Evolutionary conservation across 2,888 invertebrate species (phyloP).

Genomic region (Mesodorylaimus sp.): DNA sequence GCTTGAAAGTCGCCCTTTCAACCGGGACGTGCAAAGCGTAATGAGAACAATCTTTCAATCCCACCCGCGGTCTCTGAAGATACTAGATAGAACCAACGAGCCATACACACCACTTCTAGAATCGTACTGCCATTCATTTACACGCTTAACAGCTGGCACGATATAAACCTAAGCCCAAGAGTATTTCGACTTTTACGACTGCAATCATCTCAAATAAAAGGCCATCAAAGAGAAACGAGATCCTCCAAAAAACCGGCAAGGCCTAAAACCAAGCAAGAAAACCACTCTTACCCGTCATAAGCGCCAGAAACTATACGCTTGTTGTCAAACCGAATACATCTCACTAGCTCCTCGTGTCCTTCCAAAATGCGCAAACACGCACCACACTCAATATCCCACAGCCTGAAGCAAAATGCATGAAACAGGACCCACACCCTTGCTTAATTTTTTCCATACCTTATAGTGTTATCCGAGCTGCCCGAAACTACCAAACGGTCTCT

Average conservation of each 20-base stretch:
- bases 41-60: too few relatives aligned
- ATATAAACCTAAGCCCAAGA: neutral
- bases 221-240: too few relatives aligned
- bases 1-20: too few relatives aligned
- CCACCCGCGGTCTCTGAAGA: too few relatives aligned
- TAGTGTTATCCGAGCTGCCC: constrained; percentile 97
- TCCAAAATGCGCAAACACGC: constrained; percentile 73
- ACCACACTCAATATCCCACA: constrained; percentile 59
- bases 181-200: neutral
- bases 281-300: constrained; percentile 86
- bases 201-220: too few relatives aligned
- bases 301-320: constrained; percentile 98
- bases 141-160: too few relatives aligned
- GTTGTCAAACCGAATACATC: constrained; percentile 94
- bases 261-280: too few relatives aligned
- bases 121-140: too few relatives aligned
- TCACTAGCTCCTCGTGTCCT: constrained; percentile 92
- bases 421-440: neutral
- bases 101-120: too few relatives aligned
- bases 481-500: constrained; percentile 90
- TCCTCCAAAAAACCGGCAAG: too few relatives aligned
- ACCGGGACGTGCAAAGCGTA: too few relatives aligned
- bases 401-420: constrained; percentile 33
- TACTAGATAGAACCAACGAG: too few relatives aligned
- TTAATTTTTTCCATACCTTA: constrained; percentile 43